A percentile compares a stretch with the other conserved stretches of the same genome.
These are phyloP conservation scores for Anthophora plumipes DNA, from an alignment of 2,888 invertebrate genomes.

Conservation along the genomic window DNA sequence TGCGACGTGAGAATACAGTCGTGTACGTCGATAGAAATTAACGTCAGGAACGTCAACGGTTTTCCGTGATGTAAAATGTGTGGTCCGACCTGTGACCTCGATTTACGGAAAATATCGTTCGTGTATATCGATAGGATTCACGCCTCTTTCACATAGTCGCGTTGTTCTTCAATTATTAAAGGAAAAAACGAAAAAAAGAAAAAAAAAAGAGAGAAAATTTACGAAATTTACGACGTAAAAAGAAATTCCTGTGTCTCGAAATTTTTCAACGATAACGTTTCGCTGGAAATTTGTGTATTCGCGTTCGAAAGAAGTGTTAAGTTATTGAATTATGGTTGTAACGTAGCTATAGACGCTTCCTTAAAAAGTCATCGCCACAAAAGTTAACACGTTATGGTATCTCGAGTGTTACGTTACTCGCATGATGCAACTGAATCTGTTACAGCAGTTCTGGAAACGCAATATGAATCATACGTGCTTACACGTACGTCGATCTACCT, in stretches of 20 bases:
- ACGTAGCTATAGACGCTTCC: not conserved
- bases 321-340: no score
- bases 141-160: not conserved
- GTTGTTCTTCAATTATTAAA: not conserved
- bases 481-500: no score
- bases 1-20: slow-evolving; percentile 12
- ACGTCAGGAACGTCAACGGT: no score
- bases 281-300: no score
- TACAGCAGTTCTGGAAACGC: not conserved
- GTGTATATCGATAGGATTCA: slow-evolving; percentile 12
- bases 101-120: slow-evolving; percentile 45
- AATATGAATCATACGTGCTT: no score
- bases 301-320: no score
- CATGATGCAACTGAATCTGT: slow-evolving; percentile 23
- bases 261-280: no score
- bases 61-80: slow-evolving; percentile 40
- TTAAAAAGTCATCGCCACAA: slow-evolving; percentile 3
- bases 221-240: not conserved
- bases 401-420: slow-evolving; percentile 14
- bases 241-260: not conserved
- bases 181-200: not conserved
- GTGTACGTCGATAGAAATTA: slow-evolving; percentile 33
- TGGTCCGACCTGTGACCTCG: slow-evolving; percentile 62
- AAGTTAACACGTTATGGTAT: not conserved
- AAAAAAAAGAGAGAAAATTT: not conserved